Evolutionary conservation across 2,113 vertebrate species (phyloP).

Genomic region (Dipodomys spectabilis): DNA sequence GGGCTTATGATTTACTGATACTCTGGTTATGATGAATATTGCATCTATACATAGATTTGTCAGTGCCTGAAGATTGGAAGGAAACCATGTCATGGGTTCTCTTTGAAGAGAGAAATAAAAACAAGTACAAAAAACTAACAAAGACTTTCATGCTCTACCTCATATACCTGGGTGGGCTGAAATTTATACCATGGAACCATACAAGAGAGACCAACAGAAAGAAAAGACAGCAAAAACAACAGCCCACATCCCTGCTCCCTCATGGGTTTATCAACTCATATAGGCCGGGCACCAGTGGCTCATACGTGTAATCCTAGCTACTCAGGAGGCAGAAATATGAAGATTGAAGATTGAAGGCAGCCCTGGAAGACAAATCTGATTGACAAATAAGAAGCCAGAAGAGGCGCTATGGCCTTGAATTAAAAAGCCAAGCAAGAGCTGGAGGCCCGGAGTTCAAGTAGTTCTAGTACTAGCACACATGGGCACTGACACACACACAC

Average conservation of each 20-base stretch:
- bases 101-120: background rate
- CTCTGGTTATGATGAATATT: background rate
- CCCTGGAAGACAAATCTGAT: too few species aligned
- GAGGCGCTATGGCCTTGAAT: too few species aligned
- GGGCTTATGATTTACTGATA: background rate
- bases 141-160: background rate
- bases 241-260: too few species aligned
- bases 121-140: background rate
- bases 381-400: background rate
- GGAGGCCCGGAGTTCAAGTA: too few species aligned
- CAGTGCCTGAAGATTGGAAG: background rate
- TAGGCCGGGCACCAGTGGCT: too few species aligned
- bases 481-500: too few species aligned
- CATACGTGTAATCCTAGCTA: too few species aligned
- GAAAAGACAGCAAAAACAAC: background rate
- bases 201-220: background rate
- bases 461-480: too few species aligned
- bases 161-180: background rate
- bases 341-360: background rate
- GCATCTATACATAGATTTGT: background rate
- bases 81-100: slow-evolving; percentile 1
- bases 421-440: too few species aligned
- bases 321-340: background rate
- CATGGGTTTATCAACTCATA: too few species aligned
- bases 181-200: background rate